Conservation (phyloP, 2,888 invertebrate species). For the Phortica magna region DNA sequence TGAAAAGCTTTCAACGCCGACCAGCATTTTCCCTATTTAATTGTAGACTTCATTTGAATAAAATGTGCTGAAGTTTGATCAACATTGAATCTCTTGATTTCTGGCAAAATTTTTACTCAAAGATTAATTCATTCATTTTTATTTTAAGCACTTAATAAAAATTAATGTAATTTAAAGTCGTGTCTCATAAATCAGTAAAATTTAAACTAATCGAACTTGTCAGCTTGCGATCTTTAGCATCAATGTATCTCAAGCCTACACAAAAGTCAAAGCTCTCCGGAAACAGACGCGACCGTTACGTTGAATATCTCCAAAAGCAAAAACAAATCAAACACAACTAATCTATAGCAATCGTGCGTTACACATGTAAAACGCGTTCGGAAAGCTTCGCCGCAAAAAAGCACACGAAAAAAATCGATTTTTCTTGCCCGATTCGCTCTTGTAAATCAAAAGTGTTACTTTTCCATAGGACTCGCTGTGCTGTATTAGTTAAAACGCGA, state of each 20-base stretch:
- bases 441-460: constrained; percentile 51
- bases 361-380: neutral
- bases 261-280: neutral
- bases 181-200: neutral
- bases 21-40: neutral
- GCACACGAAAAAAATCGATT: constrained; percentile 59
- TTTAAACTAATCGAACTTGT: neutral
- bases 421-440: constrained; percentile 62
- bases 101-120: no score
- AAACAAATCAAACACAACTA: neutral
- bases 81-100: no score
- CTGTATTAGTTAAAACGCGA: constrained; percentile 74
- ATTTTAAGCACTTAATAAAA: no score
- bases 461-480: constrained; percentile 70
- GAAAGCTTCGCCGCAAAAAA: constrained; percentile 9
- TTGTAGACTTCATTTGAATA: neutral
- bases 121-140: no score
- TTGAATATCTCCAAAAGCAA: constrained; percentile 33
- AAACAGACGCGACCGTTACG: neutral
- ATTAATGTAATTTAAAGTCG: neutral
- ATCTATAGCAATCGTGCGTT: neutral
- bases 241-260: neutral
- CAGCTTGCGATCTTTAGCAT: no score
- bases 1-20: neutral
- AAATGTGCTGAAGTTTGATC: no score